These are phyloP conservation scores for Cryptus viduatorius DNA, from an alignment of 2,888 invertebrate genomes.

Conservation along the genomic window DNA sequence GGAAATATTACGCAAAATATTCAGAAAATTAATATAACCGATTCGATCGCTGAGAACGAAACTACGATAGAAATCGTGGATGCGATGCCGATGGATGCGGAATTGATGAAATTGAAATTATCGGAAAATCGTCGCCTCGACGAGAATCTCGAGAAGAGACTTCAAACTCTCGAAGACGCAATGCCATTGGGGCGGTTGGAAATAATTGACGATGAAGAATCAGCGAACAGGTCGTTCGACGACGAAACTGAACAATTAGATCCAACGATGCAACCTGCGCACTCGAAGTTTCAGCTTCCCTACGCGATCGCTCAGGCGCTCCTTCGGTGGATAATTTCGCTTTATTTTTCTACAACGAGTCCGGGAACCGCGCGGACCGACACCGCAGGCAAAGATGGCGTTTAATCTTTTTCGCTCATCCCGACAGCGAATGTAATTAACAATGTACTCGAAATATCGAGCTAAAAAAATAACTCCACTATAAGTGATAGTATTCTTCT, in stretches of 20 bases:
- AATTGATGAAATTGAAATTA: constrained; percentile 18
- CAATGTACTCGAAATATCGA: background rate
- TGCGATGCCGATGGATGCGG: background rate
- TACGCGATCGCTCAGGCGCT: constrained; percentile 74
- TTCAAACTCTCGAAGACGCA: constrained; percentile 68
- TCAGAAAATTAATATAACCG: constrained; percentile 15
- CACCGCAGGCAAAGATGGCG: constrained; percentile 38
- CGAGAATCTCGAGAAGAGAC: constrained; percentile 39
- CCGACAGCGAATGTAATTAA: no score
- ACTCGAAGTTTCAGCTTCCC: constrained; percentile 72
- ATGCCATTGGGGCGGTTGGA: constrained; percentile 71
- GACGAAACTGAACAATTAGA: constrained; percentile 68
- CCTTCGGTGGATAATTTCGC: constrained; percentile 76
- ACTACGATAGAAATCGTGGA: constrained; percentile 28
- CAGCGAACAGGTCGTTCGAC: constrained; percentile 39
- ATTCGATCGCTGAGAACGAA: constrained; percentile 27
- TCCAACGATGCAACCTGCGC: constrained; percentile 56
- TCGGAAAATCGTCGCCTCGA: constrained; percentile 40
- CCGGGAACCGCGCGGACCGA: constrained; percentile 17
- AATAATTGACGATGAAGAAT: constrained; percentile 63
- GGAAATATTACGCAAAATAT: background rate
- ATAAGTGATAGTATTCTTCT: no score
- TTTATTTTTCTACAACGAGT: constrained; percentile 54
- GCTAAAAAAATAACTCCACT: no score
- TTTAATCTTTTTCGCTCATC: constrained; percentile 15